Evolutionary conservation across 2,888 invertebrate species (phyloP).

Genomic region (Pseudoips prasinana): DNA sequence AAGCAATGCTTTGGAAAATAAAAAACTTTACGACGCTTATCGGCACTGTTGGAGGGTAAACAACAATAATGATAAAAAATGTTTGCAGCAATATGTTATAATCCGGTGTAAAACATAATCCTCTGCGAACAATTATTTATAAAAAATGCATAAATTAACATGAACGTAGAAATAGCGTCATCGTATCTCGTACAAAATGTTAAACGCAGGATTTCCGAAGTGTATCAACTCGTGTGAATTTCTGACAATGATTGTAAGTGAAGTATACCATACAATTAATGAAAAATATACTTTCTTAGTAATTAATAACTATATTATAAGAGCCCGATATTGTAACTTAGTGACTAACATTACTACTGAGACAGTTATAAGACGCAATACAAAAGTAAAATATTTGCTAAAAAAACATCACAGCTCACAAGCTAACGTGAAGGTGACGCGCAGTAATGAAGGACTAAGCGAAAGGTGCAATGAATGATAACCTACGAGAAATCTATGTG

Average conservation of each 20-base stretch:
- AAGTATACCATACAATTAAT: constrained; percentile 30
- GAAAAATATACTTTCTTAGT: constrained; percentile 42
- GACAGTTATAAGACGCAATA: constrained; percentile 54
- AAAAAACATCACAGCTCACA: constrained; percentile 74
- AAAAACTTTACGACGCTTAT: no score
- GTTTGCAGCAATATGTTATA: no score
- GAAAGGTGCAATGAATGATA: constrained; percentile 65
- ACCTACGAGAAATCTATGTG: constrained; percentile 43
- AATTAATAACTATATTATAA: constrained; percentile 42
- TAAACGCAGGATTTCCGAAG: no score
- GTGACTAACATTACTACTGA: constrained; percentile 61
- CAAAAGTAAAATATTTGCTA: constrained; percentile 57
- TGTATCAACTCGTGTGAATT: constrained; percentile 14
- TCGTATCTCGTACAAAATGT: no score
- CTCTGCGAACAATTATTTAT: no score
- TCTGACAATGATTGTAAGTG: constrained; percentile 20
- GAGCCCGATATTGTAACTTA: constrained; percentile 62
- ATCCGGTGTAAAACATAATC: no score
- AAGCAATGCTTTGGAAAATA: no score
- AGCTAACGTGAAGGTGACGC: constrained; percentile 66
- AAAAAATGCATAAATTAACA: no score
- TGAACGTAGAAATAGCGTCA: no score
- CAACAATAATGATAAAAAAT: no score
- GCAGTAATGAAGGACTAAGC: constrained; percentile 51
- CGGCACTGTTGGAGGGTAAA: no score